Percentiles rank a stretch among this genome's conserved stretches.
These are phyloP conservation scores for Malthinus seriepunctatus DNA, from an alignment of 2,888 invertebrate species.

Conservation along the genomic window DNA sequence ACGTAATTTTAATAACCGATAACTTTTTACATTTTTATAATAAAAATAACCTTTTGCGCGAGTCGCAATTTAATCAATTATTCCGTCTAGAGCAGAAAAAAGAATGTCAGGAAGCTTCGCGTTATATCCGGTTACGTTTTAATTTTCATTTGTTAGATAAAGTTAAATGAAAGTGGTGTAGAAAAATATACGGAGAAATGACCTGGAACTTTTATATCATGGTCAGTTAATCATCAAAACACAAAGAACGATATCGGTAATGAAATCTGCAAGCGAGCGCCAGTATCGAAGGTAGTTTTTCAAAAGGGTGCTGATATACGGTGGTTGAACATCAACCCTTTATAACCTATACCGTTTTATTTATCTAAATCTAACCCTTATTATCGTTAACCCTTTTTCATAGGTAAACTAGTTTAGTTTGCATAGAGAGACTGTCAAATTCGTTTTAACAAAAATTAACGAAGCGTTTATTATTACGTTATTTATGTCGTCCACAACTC, in stretches of 20 bases:
- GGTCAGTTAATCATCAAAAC: constrained; percentile 37
- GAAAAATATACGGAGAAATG: constrained; percentile 24
- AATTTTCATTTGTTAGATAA: constrained; percentile 23
- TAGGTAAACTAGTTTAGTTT: constrained; percentile 24
- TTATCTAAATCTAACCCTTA: constrained; percentile 33
- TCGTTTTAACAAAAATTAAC: constrained; percentile 29
- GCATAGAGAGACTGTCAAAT: constrained; percentile 21
- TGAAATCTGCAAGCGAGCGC: constrained; percentile 38
- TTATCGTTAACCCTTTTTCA: constrained; percentile 33
- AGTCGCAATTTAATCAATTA: too few species aligned
- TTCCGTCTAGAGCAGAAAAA: too few species aligned
- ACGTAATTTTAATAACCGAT: too few species aligned
- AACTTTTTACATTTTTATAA: too few species aligned
- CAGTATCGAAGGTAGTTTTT: constrained; percentile 38
- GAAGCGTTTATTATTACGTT: constrained; percentile 20
- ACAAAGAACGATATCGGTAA: constrained; percentile 43
- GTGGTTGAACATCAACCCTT: constrained; percentile 34
- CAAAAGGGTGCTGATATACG: constrained; percentile 33
- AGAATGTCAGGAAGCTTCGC: too few species aligned
- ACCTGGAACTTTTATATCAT: constrained; percentile 30
- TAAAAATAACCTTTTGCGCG: too few species aligned
- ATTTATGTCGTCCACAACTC: constrained; percentile 7
- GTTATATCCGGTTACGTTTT: neutral
- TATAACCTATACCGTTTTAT: constrained; percentile 33
- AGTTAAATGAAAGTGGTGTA: constrained; percentile 15